phyloP scores from a whole-genome alignment of 2,888 invertebrate genomes.

The Nemoura dubitans region DNA sequence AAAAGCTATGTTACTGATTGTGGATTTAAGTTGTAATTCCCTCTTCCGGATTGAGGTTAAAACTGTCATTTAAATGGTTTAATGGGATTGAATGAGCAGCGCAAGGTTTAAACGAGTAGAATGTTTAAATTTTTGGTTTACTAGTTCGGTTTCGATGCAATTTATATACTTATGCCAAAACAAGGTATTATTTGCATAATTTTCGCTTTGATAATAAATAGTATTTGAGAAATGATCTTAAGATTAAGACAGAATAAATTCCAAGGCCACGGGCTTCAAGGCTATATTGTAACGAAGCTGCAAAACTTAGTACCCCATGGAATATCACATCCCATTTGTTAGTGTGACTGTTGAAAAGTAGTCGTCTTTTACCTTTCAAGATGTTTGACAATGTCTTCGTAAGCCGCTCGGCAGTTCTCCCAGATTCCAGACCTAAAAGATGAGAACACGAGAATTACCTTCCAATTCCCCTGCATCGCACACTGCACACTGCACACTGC shows the following conservation, averaged over 20 bases:
- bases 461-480: too few relatives aligned
- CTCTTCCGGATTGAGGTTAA: not conserved
- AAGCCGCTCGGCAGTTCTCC: conserved; percentile 95
- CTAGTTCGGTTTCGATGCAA: not conserved
- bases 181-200: too few relatives aligned
- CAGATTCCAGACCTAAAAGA: conserved; percentile 84
- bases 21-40: not conserved
- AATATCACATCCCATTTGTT: not conserved
- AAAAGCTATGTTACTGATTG: not conserved
- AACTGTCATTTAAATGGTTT: not conserved
- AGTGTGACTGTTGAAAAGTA: not conserved
- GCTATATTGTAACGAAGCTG: too few relatives aligned
- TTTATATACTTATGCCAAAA: too few relatives aligned
- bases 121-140: not conserved
- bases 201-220: too few relatives aligned
- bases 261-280: too few relatives aligned
- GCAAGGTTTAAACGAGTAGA: not conserved
- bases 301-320: not conserved
- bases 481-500: too few relatives aligned
- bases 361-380: conserved; percentile 78
- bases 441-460: conserved; percentile 48
- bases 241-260: too few relatives aligned
- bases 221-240: too few relatives aligned
- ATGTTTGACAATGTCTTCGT: conserved; percentile 95
- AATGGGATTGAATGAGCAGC: not conserved